Conservation (phyloP, 2,113 vertebrate species). For the Bubo blakistoni region DNA sequence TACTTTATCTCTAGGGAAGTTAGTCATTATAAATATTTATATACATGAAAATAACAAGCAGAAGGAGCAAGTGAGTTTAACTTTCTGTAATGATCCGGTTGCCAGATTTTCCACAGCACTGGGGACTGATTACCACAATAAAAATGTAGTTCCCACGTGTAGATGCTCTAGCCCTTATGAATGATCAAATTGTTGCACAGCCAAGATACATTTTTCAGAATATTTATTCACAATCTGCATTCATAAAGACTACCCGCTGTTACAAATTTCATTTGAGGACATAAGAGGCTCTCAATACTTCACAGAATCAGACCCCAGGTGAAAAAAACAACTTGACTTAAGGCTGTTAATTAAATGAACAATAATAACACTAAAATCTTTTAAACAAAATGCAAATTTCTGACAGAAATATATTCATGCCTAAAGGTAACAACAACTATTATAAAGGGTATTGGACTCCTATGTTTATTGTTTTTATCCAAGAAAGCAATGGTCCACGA, state of each 20-base stretch:
- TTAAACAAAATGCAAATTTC: background rate
- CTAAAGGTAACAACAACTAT: background rate
- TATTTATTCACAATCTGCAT: background rate
- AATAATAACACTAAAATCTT: background rate
- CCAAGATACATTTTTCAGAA: background rate
- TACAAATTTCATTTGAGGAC: background rate
- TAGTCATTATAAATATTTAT: constrained; percentile 7
- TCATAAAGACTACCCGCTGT: background rate
- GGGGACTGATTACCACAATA: background rate
- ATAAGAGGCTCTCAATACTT: background rate
- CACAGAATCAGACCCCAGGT: background rate
- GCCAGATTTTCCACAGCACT: background rate
- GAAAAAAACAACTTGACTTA: background rate
- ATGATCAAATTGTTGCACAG: background rate
- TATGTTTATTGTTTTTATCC: background rate
- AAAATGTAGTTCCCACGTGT: background rate
- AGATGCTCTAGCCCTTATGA: background rate
- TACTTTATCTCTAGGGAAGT: background rate
- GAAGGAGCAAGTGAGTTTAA: background rate
- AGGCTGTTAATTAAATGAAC: constrained; percentile 3
- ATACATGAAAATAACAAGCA: background rate
- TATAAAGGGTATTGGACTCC: background rate
- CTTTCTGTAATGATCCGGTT: background rate
- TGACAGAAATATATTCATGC: background rate
- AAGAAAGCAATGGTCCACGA: background rate